These are phyloP conservation scores for Carpatolechia fugitivella DNA, from an alignment of 2,888 invertebrate species.

Conservation along the genomic window DNA sequence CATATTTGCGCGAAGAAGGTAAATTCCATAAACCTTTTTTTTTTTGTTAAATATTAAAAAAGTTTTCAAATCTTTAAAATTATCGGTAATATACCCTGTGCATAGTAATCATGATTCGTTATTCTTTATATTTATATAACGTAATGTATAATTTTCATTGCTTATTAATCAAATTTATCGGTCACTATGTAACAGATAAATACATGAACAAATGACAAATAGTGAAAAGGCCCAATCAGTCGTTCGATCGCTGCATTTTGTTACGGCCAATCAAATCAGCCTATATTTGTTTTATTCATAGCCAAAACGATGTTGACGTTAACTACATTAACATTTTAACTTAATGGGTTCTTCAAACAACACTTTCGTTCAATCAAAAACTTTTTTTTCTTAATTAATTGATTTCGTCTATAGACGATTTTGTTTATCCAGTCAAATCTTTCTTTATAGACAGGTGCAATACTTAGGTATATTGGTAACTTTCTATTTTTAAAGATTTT, in stretches of 20 bases:
- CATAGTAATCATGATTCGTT: too few relatives aligned
- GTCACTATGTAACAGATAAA: background rate
- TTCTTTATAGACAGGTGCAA: too few relatives aligned
- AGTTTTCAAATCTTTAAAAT: too few relatives aligned
- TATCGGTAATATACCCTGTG: too few relatives aligned
- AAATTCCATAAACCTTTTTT: too few relatives aligned
- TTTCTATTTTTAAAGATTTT: too few relatives aligned
- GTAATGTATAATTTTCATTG: background rate
- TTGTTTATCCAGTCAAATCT: background rate
- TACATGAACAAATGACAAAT: background rate
- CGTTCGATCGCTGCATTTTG: background rate
- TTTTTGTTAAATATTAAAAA: too few relatives aligned
- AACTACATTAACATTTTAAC: background rate
- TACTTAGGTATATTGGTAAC: too few relatives aligned
- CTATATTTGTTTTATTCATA: conserved; percentile 4
- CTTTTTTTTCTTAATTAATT: background rate
- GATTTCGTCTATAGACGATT: background rate
- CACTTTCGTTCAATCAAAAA: background rate
- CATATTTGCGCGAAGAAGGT: too few relatives aligned
- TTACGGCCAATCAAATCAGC: background rate
- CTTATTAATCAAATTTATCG: background rate
- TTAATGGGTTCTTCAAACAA: background rate
- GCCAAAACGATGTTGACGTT: background rate
- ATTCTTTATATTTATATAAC: background rate
- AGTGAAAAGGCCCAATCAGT: background rate